These are phyloP conservation scores for Brachyptera putata DNA, from an alignment of 2,888 invertebrate genomes.

Conservation along the genomic window DNA sequence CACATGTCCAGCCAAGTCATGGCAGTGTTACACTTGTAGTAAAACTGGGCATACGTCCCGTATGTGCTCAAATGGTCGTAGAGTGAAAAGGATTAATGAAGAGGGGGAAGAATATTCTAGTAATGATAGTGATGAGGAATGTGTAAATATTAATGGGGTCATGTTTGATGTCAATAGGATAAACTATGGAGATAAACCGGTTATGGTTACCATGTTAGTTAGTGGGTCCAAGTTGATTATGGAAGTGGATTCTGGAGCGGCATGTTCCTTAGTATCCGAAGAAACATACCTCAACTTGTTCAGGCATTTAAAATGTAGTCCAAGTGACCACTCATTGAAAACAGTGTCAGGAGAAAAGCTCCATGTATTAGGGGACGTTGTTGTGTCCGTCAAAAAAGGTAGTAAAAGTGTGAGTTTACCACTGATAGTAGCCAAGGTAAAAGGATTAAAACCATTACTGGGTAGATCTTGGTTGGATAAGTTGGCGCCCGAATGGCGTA, in stretches of 20 bases:
- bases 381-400: not conserved
- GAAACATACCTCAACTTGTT: not conserved
- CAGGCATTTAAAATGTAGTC: not conserved
- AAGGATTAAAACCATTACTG: not conserved
- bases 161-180: too few species aligned
- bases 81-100: not conserved
- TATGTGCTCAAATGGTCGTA: not conserved
- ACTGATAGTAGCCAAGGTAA: not conserved
- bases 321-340: not conserved
- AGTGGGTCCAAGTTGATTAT: not conserved
- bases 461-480: slow-evolving; percentile 3
- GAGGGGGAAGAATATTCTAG: too few species aligned
- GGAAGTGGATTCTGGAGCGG: slow-evolving; percentile 10
- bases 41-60: not conserved
- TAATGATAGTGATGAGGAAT: too few species aligned
- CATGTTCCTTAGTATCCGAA: not conserved
- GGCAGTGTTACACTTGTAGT: not conserved
- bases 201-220: not conserved
- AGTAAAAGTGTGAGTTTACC: not conserved
- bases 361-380: not conserved
- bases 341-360: not conserved
- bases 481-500: not conserved
- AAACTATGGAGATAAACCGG: too few species aligned
- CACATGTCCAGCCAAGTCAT: not conserved
- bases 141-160: too few species aligned